Evolutionary conservation across 2,888 invertebrate species (phyloP), one percentile per base, ranked within the genome.

Genomic region (Odontocerum albicorne): DNA sequence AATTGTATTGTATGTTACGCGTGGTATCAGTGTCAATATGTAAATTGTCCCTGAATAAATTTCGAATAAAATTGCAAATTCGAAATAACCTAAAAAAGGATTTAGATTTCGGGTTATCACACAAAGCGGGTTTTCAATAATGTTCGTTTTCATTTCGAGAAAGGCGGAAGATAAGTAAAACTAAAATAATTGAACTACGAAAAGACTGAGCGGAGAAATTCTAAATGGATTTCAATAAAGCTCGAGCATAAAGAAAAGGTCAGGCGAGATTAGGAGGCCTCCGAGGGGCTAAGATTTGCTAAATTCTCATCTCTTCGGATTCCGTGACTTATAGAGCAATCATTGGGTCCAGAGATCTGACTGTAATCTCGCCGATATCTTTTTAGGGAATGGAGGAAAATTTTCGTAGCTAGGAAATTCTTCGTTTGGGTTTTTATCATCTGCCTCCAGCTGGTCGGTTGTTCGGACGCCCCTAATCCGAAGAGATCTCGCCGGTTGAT

Each of bases 181-280:
- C 20, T 16, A 3, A 21, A 20, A 46, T 46, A 46, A 46, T 46
- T 46, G 46, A 46, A 46, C 19, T 20, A 31, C 4, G 27, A 10
- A 27, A 27, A 27, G 27, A 27, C 27, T 27, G 10, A 27, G 27
- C 27, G 27, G 10, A 45, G 46, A 19, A 46, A 35, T 32, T 33
- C 32, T 43, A 32, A 50, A 50, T 43, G 50, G 50, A 50, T 50
- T 50, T 50, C 50, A 50, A 50, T 50, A 50, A 50, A 50, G 15
- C 40, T 43, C 17, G 22, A 21, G 43, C 20, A 50, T 33, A 40
- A 43, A 50, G 43, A 43, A 50, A 50, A 50, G 50, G 50, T 50
- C 50, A 35, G 22, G 22, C 20, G 32, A 50, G 50, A 50, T 50
- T 50, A 50, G 40, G 40, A 40, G 49, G 49, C 40, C n/a, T 12